Evolutionary conservation across 2,888 invertebrate genomes (phyloP).

Genomic region (Habrosyne pyritoides): DNA sequence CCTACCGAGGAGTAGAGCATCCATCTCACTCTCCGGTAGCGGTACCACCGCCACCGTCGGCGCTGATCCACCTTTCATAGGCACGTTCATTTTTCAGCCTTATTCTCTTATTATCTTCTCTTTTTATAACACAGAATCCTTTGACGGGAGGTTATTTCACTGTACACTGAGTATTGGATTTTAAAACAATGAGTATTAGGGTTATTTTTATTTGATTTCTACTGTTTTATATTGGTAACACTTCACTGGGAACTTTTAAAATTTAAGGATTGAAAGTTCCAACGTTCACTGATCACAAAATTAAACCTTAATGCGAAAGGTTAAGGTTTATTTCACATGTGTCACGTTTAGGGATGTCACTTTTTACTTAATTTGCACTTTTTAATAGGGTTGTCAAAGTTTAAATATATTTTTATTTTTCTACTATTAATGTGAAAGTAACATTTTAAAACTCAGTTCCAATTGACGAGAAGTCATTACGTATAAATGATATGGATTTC

Average conservation of each 20-base stretch:
- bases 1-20: conserved; percentile 89
- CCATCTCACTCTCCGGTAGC: conserved; percentile 90
- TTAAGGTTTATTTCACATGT: background rate
- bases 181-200: background rate
- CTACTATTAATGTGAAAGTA: too few relatives aligned
- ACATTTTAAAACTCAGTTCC: too few relatives aligned
- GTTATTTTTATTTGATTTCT: background rate
- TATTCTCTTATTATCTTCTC: conserved; percentile 9
- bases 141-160: background rate
- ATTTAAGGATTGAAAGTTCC: too few relatives aligned
- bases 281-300: background rate
- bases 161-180: background rate
- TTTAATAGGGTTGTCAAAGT: background rate
- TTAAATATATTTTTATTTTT: too few relatives aligned
- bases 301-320: background rate
- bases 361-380: background rate
- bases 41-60: conserved; percentile 85
- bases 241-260: background rate
- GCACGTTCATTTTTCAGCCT: conserved; percentile 58
- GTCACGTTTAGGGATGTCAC: background rate
- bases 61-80: conserved; percentile 69
- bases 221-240: background rate
- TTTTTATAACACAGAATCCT: background rate
- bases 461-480: background rate
- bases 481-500: background rate